Conservation (phyloP, 2,113 vertebrate genomes). For the Acanthisitta chloris region DNA sequence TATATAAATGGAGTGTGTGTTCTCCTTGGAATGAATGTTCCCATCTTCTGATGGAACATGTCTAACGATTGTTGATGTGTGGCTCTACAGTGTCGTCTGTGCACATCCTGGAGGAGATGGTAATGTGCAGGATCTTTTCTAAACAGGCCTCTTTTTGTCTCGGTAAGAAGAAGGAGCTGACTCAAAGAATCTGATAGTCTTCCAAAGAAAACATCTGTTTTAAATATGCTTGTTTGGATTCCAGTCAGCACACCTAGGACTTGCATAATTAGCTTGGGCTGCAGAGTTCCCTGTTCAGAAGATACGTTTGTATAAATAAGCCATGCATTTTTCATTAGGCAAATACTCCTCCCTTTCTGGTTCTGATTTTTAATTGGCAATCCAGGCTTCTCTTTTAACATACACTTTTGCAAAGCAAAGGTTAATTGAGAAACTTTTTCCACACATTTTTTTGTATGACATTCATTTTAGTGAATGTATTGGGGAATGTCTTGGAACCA, state of each 20-base stretch:
- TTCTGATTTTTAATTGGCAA: neutral
- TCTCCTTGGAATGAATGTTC: neutral
- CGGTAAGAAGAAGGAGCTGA: slow-evolving; percentile 55
- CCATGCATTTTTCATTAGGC: slow-evolving; percentile 69
- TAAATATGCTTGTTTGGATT: slow-evolving; percentile 75
- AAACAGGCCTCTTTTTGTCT: slow-evolving; percentile 41
- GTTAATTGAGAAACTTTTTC: neutral
- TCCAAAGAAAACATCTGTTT: slow-evolving; percentile 78
- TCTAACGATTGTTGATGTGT: neutral
- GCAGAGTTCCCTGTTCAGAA: slow-evolving; percentile 73
- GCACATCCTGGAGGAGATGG: neutral
- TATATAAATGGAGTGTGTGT: neutral
- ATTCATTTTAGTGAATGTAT: neutral
- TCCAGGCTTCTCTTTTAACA: neutral
- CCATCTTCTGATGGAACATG: neutral
- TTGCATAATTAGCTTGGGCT: slow-evolving; percentile 72
- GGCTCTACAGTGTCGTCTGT: neutral
- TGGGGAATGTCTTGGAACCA: neutral
- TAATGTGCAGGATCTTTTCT: neutral
- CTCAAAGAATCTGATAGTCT: slow-evolving; percentile 47
- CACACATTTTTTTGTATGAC: neutral
- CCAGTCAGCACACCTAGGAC: slow-evolving; percentile 54
- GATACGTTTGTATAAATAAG: slow-evolving; percentile 68
- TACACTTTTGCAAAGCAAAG: slow-evolving; percentile 25
- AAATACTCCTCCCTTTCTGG: neutral